Base-by-base conservation (phyloP, 2,888 invertebrate species). In the Dolichopus griseipennis region DNA sequence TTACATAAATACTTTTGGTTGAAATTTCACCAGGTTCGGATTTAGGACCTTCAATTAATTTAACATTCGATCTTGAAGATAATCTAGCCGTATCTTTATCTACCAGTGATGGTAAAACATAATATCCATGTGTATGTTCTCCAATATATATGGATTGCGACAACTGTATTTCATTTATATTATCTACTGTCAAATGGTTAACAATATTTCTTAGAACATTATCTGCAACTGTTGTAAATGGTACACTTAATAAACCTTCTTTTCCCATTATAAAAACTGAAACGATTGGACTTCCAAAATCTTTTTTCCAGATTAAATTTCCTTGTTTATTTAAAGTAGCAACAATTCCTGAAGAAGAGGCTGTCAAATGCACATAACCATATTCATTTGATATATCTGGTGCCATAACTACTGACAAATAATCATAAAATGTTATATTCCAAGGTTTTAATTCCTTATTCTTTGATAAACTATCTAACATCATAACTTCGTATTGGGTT, bases 351-450 rank as follows among this genome's bases (percentile, higher is more conserved):
- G 88, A 91, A 0, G 94, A 93, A 73, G 95, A 95, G 0, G 94
- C 93, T 0, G 95, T 89, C 78, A 96, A 91, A 80, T 97, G 96
- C 15, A 91, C 87, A 73, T 91, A 86, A 76, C 92, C 91, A 83
- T 95, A 95, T 81, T 90, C 90, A 75, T 88, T 89, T 5, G 88
- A 83, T 81, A 89, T 85, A 77, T 93, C 90, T 66, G 88, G 87
- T 65, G 87, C 88, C 88, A 90, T 92, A 72, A 89, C 90, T 77
- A 87, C 87, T 1, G 94, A 89, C 2, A 96, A 90, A 79, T 98
- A 99, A 82, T 97, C 97, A 76, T 90, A 93, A 83, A 93, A 98
- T 0, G 97, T 97, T 7, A 97, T 93, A 83, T 99, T 98, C 97
- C 97, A 98, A 71, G 89, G 89, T 76, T 90, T 89, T 68, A 83